These are phyloP conservation scores for Trichechus manatus DNA, from an alignment of 2,113 vertebrate genomes.

Conservation along the genomic window DNA sequence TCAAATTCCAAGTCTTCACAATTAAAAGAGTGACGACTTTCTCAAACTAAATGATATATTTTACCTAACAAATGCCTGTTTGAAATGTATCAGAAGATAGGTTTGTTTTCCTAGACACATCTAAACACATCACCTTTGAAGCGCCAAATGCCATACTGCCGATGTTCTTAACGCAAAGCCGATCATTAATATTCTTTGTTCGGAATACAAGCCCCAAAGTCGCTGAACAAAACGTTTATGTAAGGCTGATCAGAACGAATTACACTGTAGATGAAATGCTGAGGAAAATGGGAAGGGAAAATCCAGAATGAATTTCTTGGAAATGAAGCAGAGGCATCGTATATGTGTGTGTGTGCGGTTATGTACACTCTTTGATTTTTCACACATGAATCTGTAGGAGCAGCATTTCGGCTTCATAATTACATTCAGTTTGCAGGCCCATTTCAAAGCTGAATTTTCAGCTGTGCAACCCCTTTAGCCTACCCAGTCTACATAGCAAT, in stretches of 20 bases:
- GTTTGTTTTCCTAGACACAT: constrained; percentile 80
- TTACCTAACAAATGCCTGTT: constrained; percentile 84
- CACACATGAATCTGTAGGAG: not conserved
- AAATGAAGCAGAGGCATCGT: not conserved
- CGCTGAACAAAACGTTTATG: constrained; percentile 17
- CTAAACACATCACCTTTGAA: constrained; percentile 86
- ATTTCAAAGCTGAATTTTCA: constrained; percentile 59
- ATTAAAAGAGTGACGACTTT: constrained; percentile 78
- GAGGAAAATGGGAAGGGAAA: not conserved
- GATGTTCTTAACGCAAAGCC: constrained; percentile 78
- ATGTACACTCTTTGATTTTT: not conserved
- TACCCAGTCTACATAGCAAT: not conserved
- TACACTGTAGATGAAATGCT: constrained; percentile 2
- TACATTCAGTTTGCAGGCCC: not conserved
- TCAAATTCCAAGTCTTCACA: constrained; percentile 66
- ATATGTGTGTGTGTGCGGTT: not conserved
- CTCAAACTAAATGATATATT: constrained; percentile 82
- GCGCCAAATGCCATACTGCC: constrained; percentile 65
- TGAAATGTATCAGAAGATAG: constrained; percentile 73
- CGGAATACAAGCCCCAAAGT: constrained; percentile 43
- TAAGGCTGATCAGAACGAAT: constrained; percentile 19
- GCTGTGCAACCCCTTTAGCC: not conserved
- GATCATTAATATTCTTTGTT: constrained; percentile 78
- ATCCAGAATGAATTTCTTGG: not conserved
- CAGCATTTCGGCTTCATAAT: not conserved